Evolutionary conservation across 1,140 invertebrate genomes (phyloP).

Genomic region (Harpegnathos saltator): DNA sequence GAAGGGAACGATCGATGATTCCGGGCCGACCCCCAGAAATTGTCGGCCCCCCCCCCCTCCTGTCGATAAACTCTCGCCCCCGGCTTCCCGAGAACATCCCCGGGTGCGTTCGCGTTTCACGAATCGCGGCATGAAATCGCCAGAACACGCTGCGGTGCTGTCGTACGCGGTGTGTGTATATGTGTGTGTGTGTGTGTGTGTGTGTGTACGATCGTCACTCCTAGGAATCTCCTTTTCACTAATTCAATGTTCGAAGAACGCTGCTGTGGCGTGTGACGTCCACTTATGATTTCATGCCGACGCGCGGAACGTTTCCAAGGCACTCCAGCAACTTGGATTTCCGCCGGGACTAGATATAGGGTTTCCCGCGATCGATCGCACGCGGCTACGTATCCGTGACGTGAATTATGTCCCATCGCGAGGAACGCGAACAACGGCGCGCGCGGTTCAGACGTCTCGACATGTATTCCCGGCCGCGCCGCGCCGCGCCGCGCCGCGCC

Average conservation of each 20-base stretch:
- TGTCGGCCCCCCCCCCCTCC: not conserved
- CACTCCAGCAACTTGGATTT: conserved; percentile 48
- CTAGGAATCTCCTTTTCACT: conserved; percentile 70
- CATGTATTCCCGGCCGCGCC: conserved; percentile 19
- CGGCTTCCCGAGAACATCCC: conserved; percentile 5
- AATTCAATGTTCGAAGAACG: conserved; percentile 71
- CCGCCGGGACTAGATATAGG: conserved; percentile 34
- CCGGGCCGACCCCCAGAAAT: conserved; percentile 43
- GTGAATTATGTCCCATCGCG: conserved; percentile 47
- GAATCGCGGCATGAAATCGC: conserved; percentile 50
- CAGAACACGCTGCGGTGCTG: conserved; percentile 27
- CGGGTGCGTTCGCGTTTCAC: conserved; percentile 19
- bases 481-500: not conserved
- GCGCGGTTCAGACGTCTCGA: not conserved
- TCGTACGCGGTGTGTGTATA: no score
- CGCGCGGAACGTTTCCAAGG: conserved; percentile 9
- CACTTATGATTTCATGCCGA: conserved; percentile 52
- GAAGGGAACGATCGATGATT: conserved; percentile 6
- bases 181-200: no score
- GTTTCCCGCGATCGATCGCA: conserved; percentile 59
- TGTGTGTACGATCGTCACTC: conserved; percentile 16
- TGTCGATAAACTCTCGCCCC: not conserved
- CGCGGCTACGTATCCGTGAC: conserved; percentile 35
- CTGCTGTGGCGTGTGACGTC: conserved; percentile 64
- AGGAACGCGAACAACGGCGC: conserved; percentile 12